A percentile compares a stretch with the other conserved stretches of the same genome.
Evolutionary conservation across 2,113 vertebrate genomes (phyloP).

Genomic region (Raja brachyura): DNA sequence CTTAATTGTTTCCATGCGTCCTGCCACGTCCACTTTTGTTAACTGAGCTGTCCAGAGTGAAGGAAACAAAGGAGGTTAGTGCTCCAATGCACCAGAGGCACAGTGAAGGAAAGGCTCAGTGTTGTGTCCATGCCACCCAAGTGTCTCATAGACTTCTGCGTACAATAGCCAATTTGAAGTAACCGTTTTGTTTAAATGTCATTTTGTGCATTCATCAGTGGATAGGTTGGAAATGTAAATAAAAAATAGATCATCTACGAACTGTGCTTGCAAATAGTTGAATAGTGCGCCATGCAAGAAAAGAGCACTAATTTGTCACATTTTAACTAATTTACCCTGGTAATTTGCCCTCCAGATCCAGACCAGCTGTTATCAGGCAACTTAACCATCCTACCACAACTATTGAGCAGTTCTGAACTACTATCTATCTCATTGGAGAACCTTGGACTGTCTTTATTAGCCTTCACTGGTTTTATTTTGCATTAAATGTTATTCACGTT

Average conservation of each 20-base stretch:
- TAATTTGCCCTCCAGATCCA: no score
- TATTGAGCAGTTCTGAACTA: no score
- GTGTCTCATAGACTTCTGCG: neutral
- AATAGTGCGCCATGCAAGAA: neutral
- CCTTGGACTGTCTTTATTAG: no score
- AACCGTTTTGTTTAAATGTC: neutral
- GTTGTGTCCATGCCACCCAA: neutral
- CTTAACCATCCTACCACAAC: no score
- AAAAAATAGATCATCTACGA: neutral
- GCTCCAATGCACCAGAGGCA: neutral
- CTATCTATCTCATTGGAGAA: no score
- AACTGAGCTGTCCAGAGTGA: constrained; percentile 19
- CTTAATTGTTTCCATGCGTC: constrained; percentile 13
- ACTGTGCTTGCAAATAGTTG: neutral
- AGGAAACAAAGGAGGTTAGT: constrained; percentile 5
- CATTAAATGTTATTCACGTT: no score
- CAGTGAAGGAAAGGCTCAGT: neutral
- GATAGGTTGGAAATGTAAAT: neutral
- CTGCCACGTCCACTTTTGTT: constrained; percentile 14
- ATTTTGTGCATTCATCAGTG: neutral
- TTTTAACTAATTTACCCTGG: neutral
- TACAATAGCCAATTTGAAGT: neutral
- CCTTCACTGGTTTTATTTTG: no score
- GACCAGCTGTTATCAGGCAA: no score
- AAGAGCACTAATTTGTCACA: neutral